Evolutionary conservation across 2,113 vertebrate genomes (phyloP), one percentile per base, ranked within the genome.

Genomic region (Podocnemis expansa): DNA sequence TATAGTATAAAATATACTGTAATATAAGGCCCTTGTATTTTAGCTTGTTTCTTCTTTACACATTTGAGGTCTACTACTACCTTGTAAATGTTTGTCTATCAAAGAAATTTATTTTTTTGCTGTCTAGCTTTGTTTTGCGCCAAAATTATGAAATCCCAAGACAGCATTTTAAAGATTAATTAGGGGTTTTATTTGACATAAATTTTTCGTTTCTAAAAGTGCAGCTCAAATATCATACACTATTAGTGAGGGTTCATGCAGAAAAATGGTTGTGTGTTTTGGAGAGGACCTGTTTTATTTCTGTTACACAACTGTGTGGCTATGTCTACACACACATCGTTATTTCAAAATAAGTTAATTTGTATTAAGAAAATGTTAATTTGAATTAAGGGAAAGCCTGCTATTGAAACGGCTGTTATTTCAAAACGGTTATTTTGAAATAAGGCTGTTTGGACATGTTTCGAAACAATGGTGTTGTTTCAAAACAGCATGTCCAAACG

Each of bases 71-170:
- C 17, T 89, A n/a, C 89, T 91, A 87, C 75, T 89, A 51, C 31
- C 45, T 95, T 96, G 88, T 86, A 92, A 89, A 84, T 29, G 49
- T 25, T 29, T 78, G 3, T 34, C 54, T 63, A 25, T 80, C 58
- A 87, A 60, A 38, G 38, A 90, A n/a, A 75, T 93, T 95, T 95
- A 89, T 93, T 82, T 88, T 16, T 31, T 91, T 91, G n/a, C 5
- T 84, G 2, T 90, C 85, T 29, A 78, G 10, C 27, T 96, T 95
- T 90, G n/a, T 58, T 56, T 78, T 91, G 6, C 88, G 70, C 73
- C 89, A 67, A 84, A 91, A 89, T 4, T 51, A 11, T 67, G 51
- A 17, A 88, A 78, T 38, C 87, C 55, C 85, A 91, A 91, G 17
- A 21, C 4, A 86, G 4, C 2, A 54, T 31, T 82, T 79, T 60